These are phyloP conservation scores for Oophaga sylvatica DNA, from an alignment of 2,797 vertebrate genomes.

Conservation along the genomic window DNA sequence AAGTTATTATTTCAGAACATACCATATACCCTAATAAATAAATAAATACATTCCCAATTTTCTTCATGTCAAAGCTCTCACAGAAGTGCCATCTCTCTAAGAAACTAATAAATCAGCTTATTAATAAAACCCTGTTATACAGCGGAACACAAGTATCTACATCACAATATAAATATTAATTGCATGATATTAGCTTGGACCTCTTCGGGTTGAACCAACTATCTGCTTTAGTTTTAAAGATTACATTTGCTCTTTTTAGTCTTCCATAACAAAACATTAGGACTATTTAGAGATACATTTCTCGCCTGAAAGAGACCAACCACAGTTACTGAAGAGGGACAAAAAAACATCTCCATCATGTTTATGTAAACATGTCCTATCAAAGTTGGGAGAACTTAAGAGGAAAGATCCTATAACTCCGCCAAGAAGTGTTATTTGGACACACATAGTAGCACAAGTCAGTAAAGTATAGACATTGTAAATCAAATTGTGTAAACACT, in stretches of 20 bases:
- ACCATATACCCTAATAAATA: conserved; percentile 52
- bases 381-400: neutral
- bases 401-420: neutral
- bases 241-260: neutral
- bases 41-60: conserved; percentile 53
- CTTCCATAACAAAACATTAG: neutral
- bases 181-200: neutral
- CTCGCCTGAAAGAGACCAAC: neutral
- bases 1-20: neutral
- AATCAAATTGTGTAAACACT: conserved; percentile 28
- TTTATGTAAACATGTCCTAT: conserved; percentile 18
- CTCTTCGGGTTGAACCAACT: neutral
- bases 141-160: conserved; percentile 33
- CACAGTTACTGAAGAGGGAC: neutral
- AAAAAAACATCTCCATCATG: neutral
- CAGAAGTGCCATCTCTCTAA: conserved; percentile 16
- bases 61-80: conserved; percentile 14
- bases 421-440: neutral
- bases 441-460: neutral
- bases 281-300: neutral
- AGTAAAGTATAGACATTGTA: neutral
- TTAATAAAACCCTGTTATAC: conserved; percentile 29
- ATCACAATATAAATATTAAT: conserved; percentile 55
- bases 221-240: conserved; percentile 6
- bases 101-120: conserved; percentile 1